phyloP scores from a whole-genome alignment of 2,113 vertebrate species.

The Odocoileus virginianus region DNA sequence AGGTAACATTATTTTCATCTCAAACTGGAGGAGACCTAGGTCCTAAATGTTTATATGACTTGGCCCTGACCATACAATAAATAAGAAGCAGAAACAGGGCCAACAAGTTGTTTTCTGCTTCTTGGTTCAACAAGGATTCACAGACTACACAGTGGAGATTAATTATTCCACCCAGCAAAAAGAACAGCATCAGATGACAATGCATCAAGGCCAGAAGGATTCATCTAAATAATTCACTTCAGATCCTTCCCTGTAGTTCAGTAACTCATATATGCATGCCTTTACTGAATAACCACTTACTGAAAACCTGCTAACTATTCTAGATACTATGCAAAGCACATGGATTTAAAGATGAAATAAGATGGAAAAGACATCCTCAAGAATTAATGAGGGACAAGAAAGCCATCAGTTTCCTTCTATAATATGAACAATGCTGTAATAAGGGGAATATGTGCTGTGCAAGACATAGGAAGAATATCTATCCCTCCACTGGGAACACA shows the following conservation, averaged over 20 bases:
- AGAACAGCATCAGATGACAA: not conserved
- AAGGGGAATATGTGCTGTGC: not conserved
- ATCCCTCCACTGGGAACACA: not conserved
- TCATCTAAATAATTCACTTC: not conserved
- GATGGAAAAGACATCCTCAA: not conserved
- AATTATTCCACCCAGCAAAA: not conserved
- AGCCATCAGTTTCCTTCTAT: not conserved
- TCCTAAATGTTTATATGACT: not conserved
- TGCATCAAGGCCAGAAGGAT: not conserved
- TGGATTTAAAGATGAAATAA: not conserved
- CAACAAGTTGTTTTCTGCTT: not conserved
- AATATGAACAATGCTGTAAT: not conserved
- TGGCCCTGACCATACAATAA: not conserved
- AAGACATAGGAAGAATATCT: not conserved
- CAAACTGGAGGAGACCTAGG: not conserved
- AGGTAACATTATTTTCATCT: not conserved
- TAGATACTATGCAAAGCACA: not conserved
- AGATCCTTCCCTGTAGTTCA: not conserved
- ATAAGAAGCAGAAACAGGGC: not conserved
- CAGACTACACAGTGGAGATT: not conserved
- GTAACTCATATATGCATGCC: not conserved
- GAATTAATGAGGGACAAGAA: not conserved
- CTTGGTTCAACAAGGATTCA: not conserved
- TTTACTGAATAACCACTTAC: not conserved
- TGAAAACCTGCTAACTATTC: not conserved